Percentiles rank a stretch among this genome's conserved stretches.
Conservation (phyloP, 2,797 vertebrate genomes). For the Masticophis lateralis region DNA sequence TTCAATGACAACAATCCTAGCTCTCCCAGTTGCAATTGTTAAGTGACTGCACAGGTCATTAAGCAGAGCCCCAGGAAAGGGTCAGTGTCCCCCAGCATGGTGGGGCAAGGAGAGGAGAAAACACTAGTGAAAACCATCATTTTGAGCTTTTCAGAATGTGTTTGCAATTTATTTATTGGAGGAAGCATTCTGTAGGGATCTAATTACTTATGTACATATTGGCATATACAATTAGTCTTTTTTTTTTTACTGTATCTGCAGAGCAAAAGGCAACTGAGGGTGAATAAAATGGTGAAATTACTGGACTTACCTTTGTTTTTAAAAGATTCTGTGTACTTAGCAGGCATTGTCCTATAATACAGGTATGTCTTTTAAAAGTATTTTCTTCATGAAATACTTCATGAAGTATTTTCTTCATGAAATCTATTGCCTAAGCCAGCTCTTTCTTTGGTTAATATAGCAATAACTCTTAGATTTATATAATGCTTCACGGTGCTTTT, state of each 20-base stretch:
- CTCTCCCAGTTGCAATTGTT: neutral
- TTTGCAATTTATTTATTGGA: neutral
- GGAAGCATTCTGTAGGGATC: neutral
- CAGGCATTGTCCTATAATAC: too few relatives aligned
- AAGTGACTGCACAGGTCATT: neutral
- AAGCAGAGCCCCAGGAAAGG: neutral
- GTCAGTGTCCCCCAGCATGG: neutral
- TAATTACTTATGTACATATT: neutral
- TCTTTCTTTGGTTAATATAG: neutral
- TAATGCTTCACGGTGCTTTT: too few relatives aligned
- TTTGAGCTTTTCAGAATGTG: neutral
- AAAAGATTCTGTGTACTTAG: too few relatives aligned
- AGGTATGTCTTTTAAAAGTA: too few relatives aligned
- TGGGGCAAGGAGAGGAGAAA: neutral
- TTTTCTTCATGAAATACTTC: too few relatives aligned
- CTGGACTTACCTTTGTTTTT: neutral
- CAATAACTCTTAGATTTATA: too few relatives aligned
- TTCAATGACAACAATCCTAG: neutral
- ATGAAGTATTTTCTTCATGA: too few relatives aligned
- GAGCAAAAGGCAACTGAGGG: neutral
- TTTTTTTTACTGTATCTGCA: neutral
- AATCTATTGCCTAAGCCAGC: neutral
- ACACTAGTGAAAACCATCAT: neutral
- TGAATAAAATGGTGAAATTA: neutral
- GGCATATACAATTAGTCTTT: neutral